Base-by-base conservation (phyloP, 2,888 invertebrate genomes). In the Synergus itoensis region DNA sequence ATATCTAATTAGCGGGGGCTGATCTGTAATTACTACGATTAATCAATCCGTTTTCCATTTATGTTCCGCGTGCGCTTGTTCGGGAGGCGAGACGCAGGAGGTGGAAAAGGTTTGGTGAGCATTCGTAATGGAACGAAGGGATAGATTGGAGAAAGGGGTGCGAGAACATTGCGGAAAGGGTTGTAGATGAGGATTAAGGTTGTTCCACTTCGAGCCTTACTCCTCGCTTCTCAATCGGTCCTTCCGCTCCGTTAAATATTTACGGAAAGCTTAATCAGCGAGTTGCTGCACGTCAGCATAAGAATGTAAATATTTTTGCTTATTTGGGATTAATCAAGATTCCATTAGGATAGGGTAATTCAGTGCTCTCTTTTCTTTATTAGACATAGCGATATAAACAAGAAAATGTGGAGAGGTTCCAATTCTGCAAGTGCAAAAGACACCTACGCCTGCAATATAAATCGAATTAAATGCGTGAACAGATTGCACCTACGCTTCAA, bases 11-110 rank as follows among this genome's bases (percentile, higher is more conserved):
- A 92, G 92, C 91, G 90, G 91, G 90, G 91, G 91, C 92, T 92
- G 93, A 93, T 93, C 93, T 92, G 93, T 93, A 93, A 93, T 93
- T 93, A 93, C 93, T 92, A 91, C 93, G 93, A 93, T 93, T 93
- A 93, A 93, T 93, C 93, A 93, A 93, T 93, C 92, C 92, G 92
- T 91, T 92, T 92, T 92, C 92, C 92, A 92, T 92, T 92, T 92
- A 91, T 91, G 90, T 87, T 86, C 86, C 85, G 80, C 79, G 84
- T 84, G 87, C 85, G 80, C 86, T 86, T 81, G 77, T 83, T 78
- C 36, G 53, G 36, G 53, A 18, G 82, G 80, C 79, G 79, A 73
- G 76, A 16, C 79, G 57, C 73, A 62, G 78, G 80, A 81, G 78
- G 77, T 64, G 67, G 76, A 48, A 67, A 40, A 53, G 79, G 40